Evolutionary conservation across 2,888 invertebrate genomes (phyloP), one percentile per base, ranked within the genome.

Genomic region (Hydrotaea diabolus): DNA sequence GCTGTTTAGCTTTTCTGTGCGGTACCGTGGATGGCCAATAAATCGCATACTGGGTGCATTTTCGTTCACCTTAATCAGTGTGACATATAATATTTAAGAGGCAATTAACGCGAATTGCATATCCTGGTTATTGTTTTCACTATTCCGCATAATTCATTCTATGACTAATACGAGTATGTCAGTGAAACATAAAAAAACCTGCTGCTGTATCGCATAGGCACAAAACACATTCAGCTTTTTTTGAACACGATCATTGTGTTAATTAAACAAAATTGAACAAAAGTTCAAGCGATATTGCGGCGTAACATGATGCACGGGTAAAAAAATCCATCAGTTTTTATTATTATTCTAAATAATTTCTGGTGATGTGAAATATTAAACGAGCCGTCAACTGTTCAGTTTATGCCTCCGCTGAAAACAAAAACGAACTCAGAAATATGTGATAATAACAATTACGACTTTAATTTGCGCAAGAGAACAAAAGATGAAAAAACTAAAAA

Each of bases 191-290:
- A 53, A n/a, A 53, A 1, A 53, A 53, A 53, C n/a, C 2, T 7
- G 4, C 46, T 3, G 3, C 13, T 46, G 46, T 9, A 46, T 46
- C 8, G 11, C 59, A 26, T 26, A n/a, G 9, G 15, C n/a, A 8
- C 19, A 53, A 53, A 31, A 17, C 15, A 62, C 0, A 36, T 36
- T 9, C n/a, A n/a, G 53, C 2, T 2, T 19, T 15, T 17, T n/a
- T 53, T 4, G 1, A n/a, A 36, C 15, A 19, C 13, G 39, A 39
- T 36, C 66, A 43, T 15, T 11, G 43, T 43, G 43, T 43, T 19
- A 66, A 66, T 66, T 66, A 66, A 39, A 43, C 17, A 0, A n/a
- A 66, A 66, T 66, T 66, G 43, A 66, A 66, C 66, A 66, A 66
- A n/a, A 43, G 66, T 43, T 19, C 66, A 66, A 8, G 55, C 59